Percentiles rank a stretch among this genome's conserved stretches.
These are phyloP conservation scores for Lottia scabra DNA, from an alignment of 2,888 invertebrate species.

Conservation along the genomic window DNA sequence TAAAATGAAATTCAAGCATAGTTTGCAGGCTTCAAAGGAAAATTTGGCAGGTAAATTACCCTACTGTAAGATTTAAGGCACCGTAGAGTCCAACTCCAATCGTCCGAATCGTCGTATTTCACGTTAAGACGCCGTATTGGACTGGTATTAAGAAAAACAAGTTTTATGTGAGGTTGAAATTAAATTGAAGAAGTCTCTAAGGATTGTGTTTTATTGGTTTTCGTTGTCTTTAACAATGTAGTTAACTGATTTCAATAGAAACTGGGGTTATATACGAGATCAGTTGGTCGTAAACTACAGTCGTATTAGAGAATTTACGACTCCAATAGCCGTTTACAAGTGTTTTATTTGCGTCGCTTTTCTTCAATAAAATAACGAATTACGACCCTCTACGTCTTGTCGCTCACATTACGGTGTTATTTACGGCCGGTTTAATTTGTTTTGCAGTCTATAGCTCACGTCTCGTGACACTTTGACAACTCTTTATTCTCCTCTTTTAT, in stretches of 20 bases:
- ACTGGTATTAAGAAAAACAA: not conserved
- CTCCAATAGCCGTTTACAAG: not conserved
- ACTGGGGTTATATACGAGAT: conserved; percentile 26
- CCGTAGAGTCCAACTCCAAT: too few species aligned
- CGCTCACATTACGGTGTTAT: conserved; percentile 35
- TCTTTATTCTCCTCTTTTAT: too few species aligned
- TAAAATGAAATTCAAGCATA: too few species aligned
- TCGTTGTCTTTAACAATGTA: conserved; percentile 20
- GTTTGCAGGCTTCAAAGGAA: too few species aligned
- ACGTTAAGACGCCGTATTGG: too few species aligned
- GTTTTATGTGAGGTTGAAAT: conserved; percentile 15
- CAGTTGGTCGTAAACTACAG: conserved; percentile 25
- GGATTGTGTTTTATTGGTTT: conserved; percentile 20
- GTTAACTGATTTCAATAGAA: conserved; percentile 25
- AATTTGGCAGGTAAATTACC: too few species aligned
- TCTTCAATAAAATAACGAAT: conserved; percentile 26
- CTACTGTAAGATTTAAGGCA: too few species aligned
- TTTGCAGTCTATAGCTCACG: conserved; percentile 37
- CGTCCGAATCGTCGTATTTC: too few species aligned
- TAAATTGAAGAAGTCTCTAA: conserved; percentile 19
- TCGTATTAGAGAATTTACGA: conserved; percentile 23
- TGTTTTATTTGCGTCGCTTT: not conserved
- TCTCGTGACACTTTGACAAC: conserved; percentile 24
- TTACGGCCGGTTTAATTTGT: conserved; percentile 42
- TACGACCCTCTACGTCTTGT: conserved; percentile 28